A percentile compares a stretch with the other conserved stretches of the same genome.
Conservation (phyloP, 2,113 vertebrate species). For the Acanthisitta chloris region DNA sequence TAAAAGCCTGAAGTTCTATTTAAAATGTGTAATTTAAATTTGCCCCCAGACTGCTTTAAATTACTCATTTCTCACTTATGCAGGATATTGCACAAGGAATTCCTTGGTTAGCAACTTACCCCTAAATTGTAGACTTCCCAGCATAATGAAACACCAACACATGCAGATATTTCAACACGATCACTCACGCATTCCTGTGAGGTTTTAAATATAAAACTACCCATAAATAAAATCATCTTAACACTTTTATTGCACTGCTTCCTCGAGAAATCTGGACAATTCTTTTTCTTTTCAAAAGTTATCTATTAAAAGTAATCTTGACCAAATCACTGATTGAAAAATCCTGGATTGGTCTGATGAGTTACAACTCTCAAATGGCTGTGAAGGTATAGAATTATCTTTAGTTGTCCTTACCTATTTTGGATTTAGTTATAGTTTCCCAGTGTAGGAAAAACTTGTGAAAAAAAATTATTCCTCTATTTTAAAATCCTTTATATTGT, state of each 20-base stretch:
- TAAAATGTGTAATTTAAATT: constrained; percentile 75
- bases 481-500: not conserved
- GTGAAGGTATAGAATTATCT: not conserved
- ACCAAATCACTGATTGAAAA: not conserved
- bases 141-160: constrained; percentile 68
- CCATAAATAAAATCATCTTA: constrained; percentile 69
- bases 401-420: not conserved
- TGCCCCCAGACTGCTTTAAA: constrained; percentile 73
- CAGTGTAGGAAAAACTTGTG: not conserved
- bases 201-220: constrained; percentile 59
- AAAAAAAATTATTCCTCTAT: not conserved
- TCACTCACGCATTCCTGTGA: constrained; percentile 65
- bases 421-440: not conserved
- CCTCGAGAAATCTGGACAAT: not conserved
- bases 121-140: constrained; percentile 65
- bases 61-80: constrained; percentile 76
- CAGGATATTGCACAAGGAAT: constrained; percentile 78
- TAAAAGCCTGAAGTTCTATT: constrained; percentile 63
- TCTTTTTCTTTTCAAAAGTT: not conserved
- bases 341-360: not conserved
- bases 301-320: constrained; percentile 18
- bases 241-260: constrained; percentile 49
- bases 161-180: constrained; percentile 60
- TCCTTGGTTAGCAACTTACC: constrained; percentile 65
- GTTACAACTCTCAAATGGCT: not conserved